Conservation (phyloP, 1,140 invertebrate species). For the Calephelis nemesis region DNA sequence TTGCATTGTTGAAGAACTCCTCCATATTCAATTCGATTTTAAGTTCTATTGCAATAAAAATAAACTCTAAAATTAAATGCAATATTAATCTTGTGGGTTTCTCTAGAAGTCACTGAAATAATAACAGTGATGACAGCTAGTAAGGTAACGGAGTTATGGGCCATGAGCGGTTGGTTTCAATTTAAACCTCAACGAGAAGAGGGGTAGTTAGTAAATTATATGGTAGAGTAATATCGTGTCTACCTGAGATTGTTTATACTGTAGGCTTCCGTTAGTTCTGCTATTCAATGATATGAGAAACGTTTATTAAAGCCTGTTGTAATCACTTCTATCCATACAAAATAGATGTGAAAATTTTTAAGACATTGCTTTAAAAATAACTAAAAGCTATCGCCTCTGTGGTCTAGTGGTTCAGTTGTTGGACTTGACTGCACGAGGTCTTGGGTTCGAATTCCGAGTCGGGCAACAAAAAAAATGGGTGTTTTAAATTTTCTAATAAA, state of each 20-base stretch:
- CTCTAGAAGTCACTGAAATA: conserved; percentile 36
- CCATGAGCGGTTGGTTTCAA: conserved; percentile 55
- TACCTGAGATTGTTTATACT: conserved; percentile 58
- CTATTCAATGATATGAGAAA: not conserved
- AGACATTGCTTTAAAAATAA: too few relatives aligned
- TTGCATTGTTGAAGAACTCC: conserved; percentile 15
- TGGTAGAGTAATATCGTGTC: conserved; percentile 40
- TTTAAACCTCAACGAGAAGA: conserved; percentile 50
- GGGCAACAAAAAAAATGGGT: too few relatives aligned
- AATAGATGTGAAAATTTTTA: too few relatives aligned
- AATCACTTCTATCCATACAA: too few relatives aligned
- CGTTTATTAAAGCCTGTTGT: not conserved
- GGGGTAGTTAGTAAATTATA: conserved; percentile 63
- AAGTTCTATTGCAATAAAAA: conserved; percentile 2
- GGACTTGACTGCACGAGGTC: too few relatives aligned
- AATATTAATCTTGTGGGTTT: conserved; percentile 22
- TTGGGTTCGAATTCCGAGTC: too few relatives aligned
- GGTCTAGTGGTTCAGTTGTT: too few relatives aligned
- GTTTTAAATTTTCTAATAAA: too few relatives aligned
- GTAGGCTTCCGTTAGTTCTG: conserved; percentile 38
- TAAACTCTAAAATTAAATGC: conserved; percentile 12
- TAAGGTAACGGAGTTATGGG: conserved; percentile 52
- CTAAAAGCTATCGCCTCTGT: too few relatives aligned
- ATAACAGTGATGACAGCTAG: conserved; percentile 51
- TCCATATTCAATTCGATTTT: not conserved